Conservation (phyloP, 2,888 invertebrate species). For the Drosophila pseudotalamancana region DNA sequence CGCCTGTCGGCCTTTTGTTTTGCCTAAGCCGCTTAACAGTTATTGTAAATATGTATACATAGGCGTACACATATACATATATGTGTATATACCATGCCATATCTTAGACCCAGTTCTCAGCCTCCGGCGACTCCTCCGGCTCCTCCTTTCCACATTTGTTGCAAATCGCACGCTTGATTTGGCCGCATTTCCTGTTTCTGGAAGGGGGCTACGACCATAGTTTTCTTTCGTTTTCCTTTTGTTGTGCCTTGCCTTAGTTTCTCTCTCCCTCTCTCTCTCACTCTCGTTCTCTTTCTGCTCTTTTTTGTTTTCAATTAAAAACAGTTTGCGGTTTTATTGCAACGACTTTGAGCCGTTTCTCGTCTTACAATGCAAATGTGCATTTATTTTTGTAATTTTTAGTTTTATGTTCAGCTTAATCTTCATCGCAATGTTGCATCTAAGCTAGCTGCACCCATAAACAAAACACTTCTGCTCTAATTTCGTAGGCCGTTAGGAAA, state of each 20-base stretch:
- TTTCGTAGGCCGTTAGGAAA: no score
- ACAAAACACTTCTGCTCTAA: no score
- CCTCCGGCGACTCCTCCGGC: constrained; percentile 26
- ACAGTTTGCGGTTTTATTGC: constrained; percentile 67
- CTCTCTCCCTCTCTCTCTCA: background rate
- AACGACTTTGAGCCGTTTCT: constrained; percentile 75
- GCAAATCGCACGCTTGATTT: constrained; percentile 72
- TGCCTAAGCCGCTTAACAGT: constrained; percentile 45
- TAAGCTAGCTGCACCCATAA: no score
- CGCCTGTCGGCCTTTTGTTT: constrained; percentile 13
- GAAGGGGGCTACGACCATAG: no score
- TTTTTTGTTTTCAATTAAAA: constrained; percentile 63
- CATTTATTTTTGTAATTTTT: constrained; percentile 9
- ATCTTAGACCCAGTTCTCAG: background rate
- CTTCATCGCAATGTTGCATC: constrained; percentile 7
- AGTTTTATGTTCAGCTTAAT: constrained; percentile 14
- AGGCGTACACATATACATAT: background rate
- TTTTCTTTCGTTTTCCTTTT: constrained; percentile 3
- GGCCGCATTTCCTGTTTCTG: constrained; percentile 71
- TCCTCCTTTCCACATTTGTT: constrained; percentile 70
- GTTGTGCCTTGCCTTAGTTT: background rate
- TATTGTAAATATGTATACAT: background rate
- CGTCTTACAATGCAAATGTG: constrained; percentile 54
- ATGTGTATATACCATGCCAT: background rate
- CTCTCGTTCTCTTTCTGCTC: background rate